Conservation (phyloP, 2,113 vertebrate genomes). For the Oryzias melastigma region DNA sequence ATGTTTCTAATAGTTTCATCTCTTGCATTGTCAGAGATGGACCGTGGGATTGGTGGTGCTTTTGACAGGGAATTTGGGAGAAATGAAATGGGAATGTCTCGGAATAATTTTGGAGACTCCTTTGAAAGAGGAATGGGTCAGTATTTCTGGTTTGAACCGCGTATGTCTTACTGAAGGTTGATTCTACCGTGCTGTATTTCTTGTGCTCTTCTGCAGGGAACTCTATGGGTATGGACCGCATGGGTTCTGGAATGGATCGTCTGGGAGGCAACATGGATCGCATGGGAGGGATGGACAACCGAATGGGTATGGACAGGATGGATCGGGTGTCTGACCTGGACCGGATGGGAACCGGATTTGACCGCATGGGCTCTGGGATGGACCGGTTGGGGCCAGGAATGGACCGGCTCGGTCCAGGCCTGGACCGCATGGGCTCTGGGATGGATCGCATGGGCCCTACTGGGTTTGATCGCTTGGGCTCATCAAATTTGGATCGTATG, state of each 20-base stretch:
- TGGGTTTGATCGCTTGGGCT: slow-evolving; percentile 84
- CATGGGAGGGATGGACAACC: slow-evolving; percentile 82
- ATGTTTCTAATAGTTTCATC: slow-evolving; percentile 57
- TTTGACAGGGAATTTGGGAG: slow-evolving; percentile 87
- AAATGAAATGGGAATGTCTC: slow-evolving; percentile 89
- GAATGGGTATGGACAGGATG: slow-evolving; percentile 89
- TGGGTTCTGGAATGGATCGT: slow-evolving; percentile 86
- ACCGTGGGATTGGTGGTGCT: slow-evolving; percentile 85
- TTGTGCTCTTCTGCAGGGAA: slow-evolving; percentile 57
- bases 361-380: slow-evolving; percentile 86
- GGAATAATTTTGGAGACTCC: slow-evolving; percentile 86
- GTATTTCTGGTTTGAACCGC: slow-evolving; percentile 49
- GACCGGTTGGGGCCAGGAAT: slow-evolving; percentile 89
- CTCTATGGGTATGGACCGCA: slow-evolving; percentile 84
- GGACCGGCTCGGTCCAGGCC: slow-evolving; percentile 85
- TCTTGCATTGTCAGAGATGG: slow-evolving; percentile 83
- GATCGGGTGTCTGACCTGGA: slow-evolving; percentile 87
- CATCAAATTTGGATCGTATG: slow-evolving; percentile 87
- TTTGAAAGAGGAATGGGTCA: slow-evolving; percentile 89
- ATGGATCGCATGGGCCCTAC: slow-evolving; percentile 88
- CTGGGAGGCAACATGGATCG: slow-evolving; percentile 77
- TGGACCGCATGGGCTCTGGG: slow-evolving; percentile 88
- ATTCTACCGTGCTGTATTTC: not conserved
- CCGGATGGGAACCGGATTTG: slow-evolving; percentile 86
- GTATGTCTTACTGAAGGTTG: not conserved